A percentile compares a stretch with the other conserved stretches of the same genome.
Evolutionary conservation across 2,113 vertebrate species (phyloP).

Genomic region (Globicephala melas): DNA sequence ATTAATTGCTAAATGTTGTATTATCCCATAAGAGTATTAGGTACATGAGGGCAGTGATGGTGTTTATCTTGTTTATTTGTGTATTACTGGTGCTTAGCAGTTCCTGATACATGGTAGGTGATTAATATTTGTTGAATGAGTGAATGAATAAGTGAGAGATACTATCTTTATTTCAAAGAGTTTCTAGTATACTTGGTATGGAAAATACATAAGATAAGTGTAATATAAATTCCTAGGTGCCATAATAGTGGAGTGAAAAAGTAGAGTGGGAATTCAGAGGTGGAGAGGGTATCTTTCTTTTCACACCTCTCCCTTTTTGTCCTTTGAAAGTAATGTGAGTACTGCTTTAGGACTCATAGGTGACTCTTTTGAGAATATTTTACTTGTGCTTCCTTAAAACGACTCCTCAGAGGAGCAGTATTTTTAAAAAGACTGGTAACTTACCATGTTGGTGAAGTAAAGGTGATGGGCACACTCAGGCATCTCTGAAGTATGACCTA

Average conservation of each 20-base stretch:
- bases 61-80: not conserved
- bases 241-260: not conserved
- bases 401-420: not conserved
- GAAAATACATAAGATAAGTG: not conserved
- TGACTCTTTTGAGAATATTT: not conserved
- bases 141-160: not conserved
- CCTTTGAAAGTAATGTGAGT: not conserved
- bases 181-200: not conserved
- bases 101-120: not conserved
- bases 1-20: not conserved
- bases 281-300: not conserved
- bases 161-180: not conserved
- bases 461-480: not conserved
- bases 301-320: not conserved
- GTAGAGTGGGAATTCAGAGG: not conserved
- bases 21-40: not conserved
- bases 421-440: not conserved
- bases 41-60: not conserved
- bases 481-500: not conserved
- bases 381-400: not conserved
- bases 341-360: not conserved
- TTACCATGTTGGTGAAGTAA: not conserved
- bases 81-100: not conserved
- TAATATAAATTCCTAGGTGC: not conserved
- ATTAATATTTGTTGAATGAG: not conserved